Evolutionary conservation across 2,797 vertebrate genomes (phyloP).

Genomic region (Natrix natrix): DNA sequence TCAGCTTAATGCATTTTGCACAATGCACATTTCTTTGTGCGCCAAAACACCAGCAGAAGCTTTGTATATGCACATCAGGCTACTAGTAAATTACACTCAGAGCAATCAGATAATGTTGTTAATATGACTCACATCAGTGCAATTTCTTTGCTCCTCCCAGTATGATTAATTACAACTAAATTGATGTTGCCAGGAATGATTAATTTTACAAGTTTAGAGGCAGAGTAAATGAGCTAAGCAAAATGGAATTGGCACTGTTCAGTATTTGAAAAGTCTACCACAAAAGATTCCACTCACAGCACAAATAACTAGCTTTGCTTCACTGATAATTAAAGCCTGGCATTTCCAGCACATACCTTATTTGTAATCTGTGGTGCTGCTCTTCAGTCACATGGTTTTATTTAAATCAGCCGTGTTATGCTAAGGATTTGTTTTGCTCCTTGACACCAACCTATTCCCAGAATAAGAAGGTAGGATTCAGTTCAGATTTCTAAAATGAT

Average conservation of each 20-base stretch:
- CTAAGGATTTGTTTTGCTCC: neutral
- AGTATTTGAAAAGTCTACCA: slow-evolving; percentile 64
- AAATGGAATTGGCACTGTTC: slow-evolving; percentile 67
- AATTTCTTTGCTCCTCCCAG: slow-evolving; percentile 69
- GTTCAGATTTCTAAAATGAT: neutral
- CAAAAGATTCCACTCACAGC: slow-evolving; percentile 55
- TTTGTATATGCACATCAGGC: slow-evolving; percentile 60
- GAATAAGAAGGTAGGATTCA: neutral
- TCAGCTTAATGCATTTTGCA: slow-evolving; percentile 20
- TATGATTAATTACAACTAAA: slow-evolving; percentile 78
- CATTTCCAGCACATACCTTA: slow-evolving; percentile 42
- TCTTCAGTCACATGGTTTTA: slow-evolving; percentile 7
- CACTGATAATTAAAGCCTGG: slow-evolving; percentile 41
- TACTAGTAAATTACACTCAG: slow-evolving; percentile 67
- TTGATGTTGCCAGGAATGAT: slow-evolving; percentile 75
- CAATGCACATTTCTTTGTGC: slow-evolving; percentile 46
- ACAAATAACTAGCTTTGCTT: slow-evolving; percentile 43
- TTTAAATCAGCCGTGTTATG: slow-evolving; percentile 26
- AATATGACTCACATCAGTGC: slow-evolving; percentile 66
- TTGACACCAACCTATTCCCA: neutral
- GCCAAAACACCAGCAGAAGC: slow-evolving; percentile 53
- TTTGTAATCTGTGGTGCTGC: slow-evolving; percentile 29
- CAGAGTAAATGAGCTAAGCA: slow-evolving; percentile 73
- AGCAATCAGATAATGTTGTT: slow-evolving; percentile 71
- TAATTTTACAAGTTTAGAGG: slow-evolving; percentile 73